A percentile compares a stretch with the other conserved stretches of the same genome.
Evolutionary conservation across 92 coral and sea anemone species (phyloP).

Genomic region (Parazoanthus swiftii): DNA sequence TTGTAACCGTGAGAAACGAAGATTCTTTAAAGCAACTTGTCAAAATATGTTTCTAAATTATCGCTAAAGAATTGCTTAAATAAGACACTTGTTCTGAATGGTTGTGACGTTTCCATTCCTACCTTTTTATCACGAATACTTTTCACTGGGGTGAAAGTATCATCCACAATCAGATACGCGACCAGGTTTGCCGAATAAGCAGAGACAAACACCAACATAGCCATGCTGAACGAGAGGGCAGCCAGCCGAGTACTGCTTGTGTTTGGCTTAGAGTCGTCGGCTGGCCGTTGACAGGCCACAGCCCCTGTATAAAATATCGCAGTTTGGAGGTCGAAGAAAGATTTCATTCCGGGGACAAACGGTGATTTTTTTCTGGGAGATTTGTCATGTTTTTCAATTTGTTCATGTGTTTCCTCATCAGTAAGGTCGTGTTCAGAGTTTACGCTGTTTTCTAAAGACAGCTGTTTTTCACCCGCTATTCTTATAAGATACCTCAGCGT

Average conservation of each 20-base stretch:
- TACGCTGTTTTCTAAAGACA: neutral
- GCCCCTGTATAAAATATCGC: constrained; percentile 77
- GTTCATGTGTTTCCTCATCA: neutral
- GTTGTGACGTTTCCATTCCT: neutral
- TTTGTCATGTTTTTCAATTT: neutral
- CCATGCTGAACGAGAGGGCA: constrained; percentile 79
- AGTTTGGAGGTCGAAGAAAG: constrained; percentile 67
- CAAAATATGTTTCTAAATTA: neutral
- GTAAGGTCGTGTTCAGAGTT: neutral
- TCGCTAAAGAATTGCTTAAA: too few species aligned
- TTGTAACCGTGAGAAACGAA: neutral
- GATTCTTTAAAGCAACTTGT: neutral
- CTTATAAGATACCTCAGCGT: neutral
- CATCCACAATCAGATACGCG: constrained; percentile 80
- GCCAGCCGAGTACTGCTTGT: constrained; percentile 77
- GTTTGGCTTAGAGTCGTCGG: constrained; percentile 71
- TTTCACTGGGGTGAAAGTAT: constrained; percentile 65
- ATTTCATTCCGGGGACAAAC: neutral
- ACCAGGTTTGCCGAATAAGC: constrained; percentile 85
- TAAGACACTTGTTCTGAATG: neutral
- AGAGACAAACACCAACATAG: constrained; percentile 81
- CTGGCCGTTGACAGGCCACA: constrained; percentile 80
- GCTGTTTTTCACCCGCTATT: neutral
- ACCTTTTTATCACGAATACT: constrained; percentile 85
- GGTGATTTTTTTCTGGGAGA: neutral